Evolutionary conservation across 2,888 invertebrate species (phyloP).

Genomic region (Acleris cristana): DNA sequence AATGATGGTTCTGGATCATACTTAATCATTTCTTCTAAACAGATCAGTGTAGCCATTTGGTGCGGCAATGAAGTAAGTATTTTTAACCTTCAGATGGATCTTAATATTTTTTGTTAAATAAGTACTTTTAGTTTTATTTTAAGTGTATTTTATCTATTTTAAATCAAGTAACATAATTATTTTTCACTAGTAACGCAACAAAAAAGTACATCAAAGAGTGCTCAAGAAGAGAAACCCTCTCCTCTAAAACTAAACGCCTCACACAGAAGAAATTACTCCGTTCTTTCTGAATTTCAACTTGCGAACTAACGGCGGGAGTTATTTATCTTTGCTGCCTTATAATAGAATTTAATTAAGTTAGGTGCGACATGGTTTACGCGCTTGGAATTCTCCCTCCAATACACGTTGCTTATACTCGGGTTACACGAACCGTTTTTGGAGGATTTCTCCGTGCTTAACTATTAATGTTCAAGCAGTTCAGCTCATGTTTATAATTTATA

Average conservation of each 20-base stretch:
- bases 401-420: constrained; percentile 35
- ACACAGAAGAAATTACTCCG: constrained; percentile 72
- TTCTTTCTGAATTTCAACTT: constrained; percentile 73
- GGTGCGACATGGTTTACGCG: constrained; percentile 75
- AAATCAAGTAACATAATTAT: too few species aligned
- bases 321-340: constrained; percentile 78
- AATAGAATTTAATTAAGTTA: constrained; percentile 83
- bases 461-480: constrained; percentile 17
- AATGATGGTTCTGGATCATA: too few species aligned
- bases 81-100: too few species aligned
- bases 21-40: too few species aligned
- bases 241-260: constrained; percentile 40
- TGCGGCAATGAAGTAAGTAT: too few species aligned
- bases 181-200: too few species aligned
- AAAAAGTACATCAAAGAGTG: too few species aligned
- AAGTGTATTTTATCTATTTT: too few species aligned
- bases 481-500: background rate
- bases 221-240: background rate
- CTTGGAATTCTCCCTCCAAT: constrained; percentile 65
- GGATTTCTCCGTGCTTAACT: constrained; percentile 25
- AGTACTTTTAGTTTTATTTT: too few species aligned
- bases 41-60: too few species aligned
- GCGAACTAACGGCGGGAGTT: constrained; percentile 65
- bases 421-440: constrained; percentile 17
- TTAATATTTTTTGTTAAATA: too few species aligned